A percentile compares a stretch with the other conserved stretches of the same genome.
phyloP scores from a whole-genome alignment of 2,797 vertebrate genomes.

The Discoglossus pictus region DNA sequence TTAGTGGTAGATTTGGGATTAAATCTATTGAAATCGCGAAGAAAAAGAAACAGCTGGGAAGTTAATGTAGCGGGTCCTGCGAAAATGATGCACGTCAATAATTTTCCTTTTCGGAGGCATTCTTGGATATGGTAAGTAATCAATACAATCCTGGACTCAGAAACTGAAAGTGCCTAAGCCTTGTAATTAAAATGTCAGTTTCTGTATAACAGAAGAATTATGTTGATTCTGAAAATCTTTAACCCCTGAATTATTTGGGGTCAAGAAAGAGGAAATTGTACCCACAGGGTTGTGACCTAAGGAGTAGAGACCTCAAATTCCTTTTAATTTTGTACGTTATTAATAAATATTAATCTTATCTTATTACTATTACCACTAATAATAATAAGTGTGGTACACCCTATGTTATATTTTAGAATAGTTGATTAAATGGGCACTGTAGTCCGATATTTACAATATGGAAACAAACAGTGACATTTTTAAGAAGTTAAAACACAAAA shows the following conservation, averaged over 20 bases:
- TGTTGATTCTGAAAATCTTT: neutral
- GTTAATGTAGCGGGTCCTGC: constrained; percentile 71
- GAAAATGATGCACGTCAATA: constrained; percentile 88
- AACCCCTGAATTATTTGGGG: neutral
- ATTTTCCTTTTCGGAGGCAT: constrained; percentile 87
- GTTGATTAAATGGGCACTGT: too few relatives aligned
- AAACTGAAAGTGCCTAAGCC: constrained; percentile 53
- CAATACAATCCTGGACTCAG: constrained; percentile 56
- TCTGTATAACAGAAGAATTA: constrained; percentile 2
- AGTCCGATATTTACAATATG: too few relatives aligned
- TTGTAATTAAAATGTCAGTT: constrained; percentile 60
- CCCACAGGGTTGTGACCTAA: too few relatives aligned
- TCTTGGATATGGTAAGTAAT: constrained; percentile 89
- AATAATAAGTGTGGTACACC: too few relatives aligned
- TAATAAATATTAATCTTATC: too few relatives aligned
- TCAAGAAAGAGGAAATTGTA: too few relatives aligned
- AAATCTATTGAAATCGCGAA: constrained; percentile 69
- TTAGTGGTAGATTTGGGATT: constrained; percentile 69
- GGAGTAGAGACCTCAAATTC: too few relatives aligned
- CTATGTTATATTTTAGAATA: too few relatives aligned
- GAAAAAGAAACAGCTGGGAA: constrained; percentile 65
- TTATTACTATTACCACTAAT: too few relatives aligned
- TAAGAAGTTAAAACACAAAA: too few relatives aligned
- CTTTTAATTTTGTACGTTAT: too few relatives aligned
- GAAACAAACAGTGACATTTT: too few relatives aligned